These are phyloP conservation scores for Morpho achilles DNA, from an alignment of 2,888 invertebrate genomes.

Conservation along the genomic window DNA sequence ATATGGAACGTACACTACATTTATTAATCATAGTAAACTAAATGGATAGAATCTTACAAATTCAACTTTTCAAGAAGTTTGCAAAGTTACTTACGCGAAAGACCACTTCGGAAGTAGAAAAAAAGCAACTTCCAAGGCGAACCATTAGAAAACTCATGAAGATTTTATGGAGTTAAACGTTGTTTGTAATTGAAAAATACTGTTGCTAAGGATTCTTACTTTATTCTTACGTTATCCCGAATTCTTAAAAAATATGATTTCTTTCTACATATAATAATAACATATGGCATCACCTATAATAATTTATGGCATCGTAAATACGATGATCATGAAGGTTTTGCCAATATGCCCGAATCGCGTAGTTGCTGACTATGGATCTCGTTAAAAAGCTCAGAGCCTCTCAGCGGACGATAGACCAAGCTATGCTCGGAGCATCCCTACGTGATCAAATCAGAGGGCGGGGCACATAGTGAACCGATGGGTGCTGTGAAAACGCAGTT, in stretches of 20 bases:
- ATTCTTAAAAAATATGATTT: neutral
- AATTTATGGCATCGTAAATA: too few relatives aligned
- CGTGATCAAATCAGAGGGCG: too few relatives aligned
- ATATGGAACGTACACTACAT: neutral
- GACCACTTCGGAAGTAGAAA: constrained; percentile 15
- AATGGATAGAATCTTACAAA: constrained; percentile 9
- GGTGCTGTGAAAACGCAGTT: too few relatives aligned
- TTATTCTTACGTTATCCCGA: neutral
- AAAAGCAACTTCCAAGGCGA: constrained; percentile 7
- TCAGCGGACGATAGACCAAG: too few relatives aligned
- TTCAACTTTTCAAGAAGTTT: constrained; percentile 6
- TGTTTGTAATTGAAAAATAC: constrained; percentile 12
- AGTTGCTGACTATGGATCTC: too few relatives aligned
- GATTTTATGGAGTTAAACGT: constrained; percentile 14
- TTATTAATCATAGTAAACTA: constrained; percentile 7
- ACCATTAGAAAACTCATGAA: constrained; percentile 17
- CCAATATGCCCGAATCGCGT: too few relatives aligned
- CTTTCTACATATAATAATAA: neutral
- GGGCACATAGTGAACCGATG: too few relatives aligned
- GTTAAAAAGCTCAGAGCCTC: too few relatives aligned
- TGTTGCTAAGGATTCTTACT: constrained; percentile 1
- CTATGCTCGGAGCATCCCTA: too few relatives aligned
- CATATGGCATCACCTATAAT: too few relatives aligned
- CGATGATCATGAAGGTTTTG: too few relatives aligned
- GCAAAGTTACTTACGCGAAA: constrained; percentile 16